phyloP scores from a whole-genome alignment of 2,797 vertebrate genomes.

The Sebastes itinus region DNA sequence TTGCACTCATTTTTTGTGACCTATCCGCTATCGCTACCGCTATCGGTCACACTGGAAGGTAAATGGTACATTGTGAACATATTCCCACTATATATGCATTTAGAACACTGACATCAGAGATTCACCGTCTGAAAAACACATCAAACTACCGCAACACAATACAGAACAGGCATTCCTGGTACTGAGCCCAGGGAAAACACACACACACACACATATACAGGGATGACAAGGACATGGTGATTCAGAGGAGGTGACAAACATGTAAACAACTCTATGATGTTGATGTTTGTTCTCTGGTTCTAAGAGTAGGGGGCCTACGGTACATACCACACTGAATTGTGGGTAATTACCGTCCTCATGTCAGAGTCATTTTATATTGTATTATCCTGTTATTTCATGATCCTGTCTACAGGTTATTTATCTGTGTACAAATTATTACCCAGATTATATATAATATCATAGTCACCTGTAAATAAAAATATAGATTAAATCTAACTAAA shows the following conservation, averaged over 20 bases:
- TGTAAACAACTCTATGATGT: conserved; percentile 15
- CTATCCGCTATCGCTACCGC: not conserved
- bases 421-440: not conserved
- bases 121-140: not conserved
- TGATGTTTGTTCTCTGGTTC: not conserved
- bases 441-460: not conserved
- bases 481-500: not conserved
- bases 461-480: not conserved
- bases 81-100: not conserved
- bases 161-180: not conserved
- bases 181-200: not conserved
- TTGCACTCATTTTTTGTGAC: not conserved
- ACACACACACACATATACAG: not conserved
- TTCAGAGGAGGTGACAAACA: conserved; percentile 18
- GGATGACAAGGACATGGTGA: conserved; percentile 13
- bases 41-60: not conserved
- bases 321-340: not conserved
- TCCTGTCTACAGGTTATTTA: not conserved
- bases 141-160: not conserved
- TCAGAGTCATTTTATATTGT: not conserved
- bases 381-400: not conserved
- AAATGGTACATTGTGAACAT: not conserved
- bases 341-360: conserved; percentile 5
- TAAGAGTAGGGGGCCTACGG: not conserved
- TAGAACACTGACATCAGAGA: not conserved